These are phyloP conservation scores for Zhengitettix transpicula DNA, from an alignment of 2,888 invertebrate genomes.

Conservation along the genomic window DNA sequence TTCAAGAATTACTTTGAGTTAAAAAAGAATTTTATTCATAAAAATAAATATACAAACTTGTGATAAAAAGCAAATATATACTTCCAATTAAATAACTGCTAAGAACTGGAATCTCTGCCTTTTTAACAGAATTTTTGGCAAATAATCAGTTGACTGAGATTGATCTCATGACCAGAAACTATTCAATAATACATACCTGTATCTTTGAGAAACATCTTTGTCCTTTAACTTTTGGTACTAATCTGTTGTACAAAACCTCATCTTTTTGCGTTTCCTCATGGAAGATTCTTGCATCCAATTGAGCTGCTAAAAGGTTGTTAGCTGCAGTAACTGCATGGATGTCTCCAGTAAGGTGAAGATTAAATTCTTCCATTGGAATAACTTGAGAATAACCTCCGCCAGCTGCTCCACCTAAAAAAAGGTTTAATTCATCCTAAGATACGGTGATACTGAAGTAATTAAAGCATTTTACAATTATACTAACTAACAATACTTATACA, in stretches of 20 bases:
- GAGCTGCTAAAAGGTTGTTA: slow-evolving; percentile 93
- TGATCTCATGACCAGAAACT: too few relatives aligned
- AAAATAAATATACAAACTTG: too few relatives aligned
- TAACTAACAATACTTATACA: too few relatives aligned
- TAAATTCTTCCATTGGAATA: slow-evolving; percentile 99
- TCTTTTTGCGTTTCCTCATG: slow-evolving; percentile 91
- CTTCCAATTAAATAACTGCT: too few relatives aligned
- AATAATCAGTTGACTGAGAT: too few relatives aligned
- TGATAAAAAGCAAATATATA: too few relatives aligned
- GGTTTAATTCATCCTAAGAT: background rate
- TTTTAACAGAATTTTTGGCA: too few relatives aligned
- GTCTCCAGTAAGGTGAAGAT: slow-evolving; percentile 93
- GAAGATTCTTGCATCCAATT: slow-evolving; percentile 90
- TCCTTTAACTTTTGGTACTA: slow-evolving; percentile 75
- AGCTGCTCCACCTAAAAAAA: slow-evolving; percentile 67
- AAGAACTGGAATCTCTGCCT: too few relatives aligned
- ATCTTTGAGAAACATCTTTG: slow-evolving; percentile 69
- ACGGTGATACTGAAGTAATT: too few relatives aligned
- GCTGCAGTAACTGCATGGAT: slow-evolving; percentile 98
- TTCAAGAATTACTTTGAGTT: too few relatives aligned
- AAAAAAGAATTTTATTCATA: too few relatives aligned
- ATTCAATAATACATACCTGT: slow-evolving; percentile 48
- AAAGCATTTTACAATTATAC: too few relatives aligned
- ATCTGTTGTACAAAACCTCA: slow-evolving; percentile 63
- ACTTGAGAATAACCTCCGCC: slow-evolving; percentile 94